Evolutionary conservation across 2,797 vertebrate genomes (phyloP), one percentile per base, ranked within the genome.

Genomic region (Heliangelus exortis): DNA sequence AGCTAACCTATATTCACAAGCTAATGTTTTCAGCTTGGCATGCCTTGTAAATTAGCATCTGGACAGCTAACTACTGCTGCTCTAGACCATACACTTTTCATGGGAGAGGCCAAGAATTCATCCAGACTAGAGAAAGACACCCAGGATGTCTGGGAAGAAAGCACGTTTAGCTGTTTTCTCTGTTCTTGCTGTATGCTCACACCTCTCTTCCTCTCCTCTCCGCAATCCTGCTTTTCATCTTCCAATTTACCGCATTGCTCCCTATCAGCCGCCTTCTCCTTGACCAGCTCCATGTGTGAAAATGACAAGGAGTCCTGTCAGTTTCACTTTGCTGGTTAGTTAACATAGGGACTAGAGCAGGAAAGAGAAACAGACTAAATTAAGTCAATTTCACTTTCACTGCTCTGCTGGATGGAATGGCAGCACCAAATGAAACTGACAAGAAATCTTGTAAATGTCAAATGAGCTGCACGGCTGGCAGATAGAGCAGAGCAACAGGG

Each of bases 381-480:
- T 81, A 94, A 94, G 93, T 84, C 89, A 88, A 91, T 95, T 94
- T 93, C 89, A 66, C 95, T 93, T 88, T 96, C 76, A 25, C 95
- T 93, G 95, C 94, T 93, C 87, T 88, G 89, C 95, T 89, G 93
- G 94, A 28, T 93, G 96, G 82, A 89, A 87, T 91, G 93, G 94
- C 92, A 89, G 92, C 90, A 87, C 95, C 93, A 89, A 96, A 94
- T 89, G 95, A 89, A 93, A 89, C 92, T 96, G 96, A 96, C 95
- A 96, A 94, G 94, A 96, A 94, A 96, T 96, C 96, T 85, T 96
- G 94, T 96, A 96, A 96, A 95, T 96, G 95, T 96, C 95, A 95
- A 95, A 92, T 91, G 93, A 96, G 91, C 94, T 95, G 93, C 94
- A 83, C 72, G 92, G 95, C 93, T 96, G 96, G 96, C 95, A 96